Evolutionary conservation across 2,888 invertebrate genomes (phyloP).

Genomic region (Pogonocherus hispidulus): DNA sequence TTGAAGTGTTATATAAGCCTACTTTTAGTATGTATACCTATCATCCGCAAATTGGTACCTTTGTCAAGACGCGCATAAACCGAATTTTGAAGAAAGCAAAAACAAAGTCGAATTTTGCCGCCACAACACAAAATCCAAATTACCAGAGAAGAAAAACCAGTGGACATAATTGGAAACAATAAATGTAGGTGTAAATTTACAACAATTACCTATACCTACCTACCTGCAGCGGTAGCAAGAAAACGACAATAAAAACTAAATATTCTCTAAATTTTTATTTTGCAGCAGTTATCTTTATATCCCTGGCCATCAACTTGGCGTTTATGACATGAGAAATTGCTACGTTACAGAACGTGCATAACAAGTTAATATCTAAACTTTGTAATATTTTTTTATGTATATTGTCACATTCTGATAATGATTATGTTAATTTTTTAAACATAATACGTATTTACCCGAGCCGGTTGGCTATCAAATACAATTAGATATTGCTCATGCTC

Average conservation of each 20-base stretch:
- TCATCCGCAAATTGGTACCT: too few species aligned
- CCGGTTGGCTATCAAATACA: not conserved
- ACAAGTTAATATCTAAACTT: not conserved
- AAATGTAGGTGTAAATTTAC: not conserved
- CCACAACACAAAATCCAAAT: too few species aligned
- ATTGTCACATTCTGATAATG: not conserved
- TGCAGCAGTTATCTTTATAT: not conserved
- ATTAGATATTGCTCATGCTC: not conserved
- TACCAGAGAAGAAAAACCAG: not conserved
- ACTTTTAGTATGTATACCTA: too few species aligned
- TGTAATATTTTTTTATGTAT: not conserved
- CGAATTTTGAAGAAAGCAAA: too few species aligned
- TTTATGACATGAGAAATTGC: not conserved
- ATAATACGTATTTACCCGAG: not conserved
- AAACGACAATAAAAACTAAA: not conserved
- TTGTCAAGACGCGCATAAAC: too few species aligned
- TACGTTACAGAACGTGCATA: not conserved
- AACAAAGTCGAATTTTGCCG: too few species aligned
- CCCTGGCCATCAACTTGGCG: not conserved
- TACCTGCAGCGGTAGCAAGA: not conserved
- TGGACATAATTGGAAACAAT: not conserved
- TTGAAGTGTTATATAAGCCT: too few species aligned
- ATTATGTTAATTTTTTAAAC: conserved; percentile 4
- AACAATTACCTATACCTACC: too few species aligned
- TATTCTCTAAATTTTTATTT: not conserved